Evolutionary conservation across 92 coral and sea anemone species (phyloP).

Genomic region (Zoanthus sociatus): DNA sequence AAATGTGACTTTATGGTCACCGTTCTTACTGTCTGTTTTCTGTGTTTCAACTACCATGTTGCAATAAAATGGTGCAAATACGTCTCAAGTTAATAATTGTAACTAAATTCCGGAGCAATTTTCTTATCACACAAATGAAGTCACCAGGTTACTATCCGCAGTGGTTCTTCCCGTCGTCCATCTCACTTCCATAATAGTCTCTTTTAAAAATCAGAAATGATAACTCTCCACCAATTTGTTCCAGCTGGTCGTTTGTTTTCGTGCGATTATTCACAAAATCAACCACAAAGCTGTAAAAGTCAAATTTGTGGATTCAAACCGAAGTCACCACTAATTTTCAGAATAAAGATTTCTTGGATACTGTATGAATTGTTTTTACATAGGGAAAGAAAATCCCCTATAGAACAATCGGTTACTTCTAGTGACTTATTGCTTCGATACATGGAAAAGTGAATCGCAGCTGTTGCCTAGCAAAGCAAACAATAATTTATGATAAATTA

Average conservation of each 20-base stretch:
- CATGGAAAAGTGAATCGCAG: background rate
- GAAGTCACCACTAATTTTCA: background rate
- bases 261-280: background rate
- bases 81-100: background rate
- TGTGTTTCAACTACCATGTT: constrained; percentile 57
- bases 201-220: background rate
- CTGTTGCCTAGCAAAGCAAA: constrained; percentile 21
- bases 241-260: background rate
- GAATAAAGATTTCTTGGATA: background rate
- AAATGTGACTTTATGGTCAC: constrained; percentile 93
- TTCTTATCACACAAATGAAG: background rate
- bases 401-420: background rate
- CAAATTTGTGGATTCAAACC: background rate
- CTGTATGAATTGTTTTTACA: background rate
- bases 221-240: background rate
- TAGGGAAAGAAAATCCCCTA: background rate
- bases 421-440: constrained; percentile 10
- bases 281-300: constrained; percentile 11
- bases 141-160: background rate
- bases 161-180: background rate
- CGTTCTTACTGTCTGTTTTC: constrained; percentile 55
- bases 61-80: constrained; percentile 15
- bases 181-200: background rate
- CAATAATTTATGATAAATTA: background rate
- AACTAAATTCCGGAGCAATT: background rate